A percentile compares a stretch with the other conserved stretches of the same genome.
These are phyloP conservation scores for Mylabris phalerata DNA, from an alignment of 1,140 invertebrate species.

Conservation along the genomic window DNA sequence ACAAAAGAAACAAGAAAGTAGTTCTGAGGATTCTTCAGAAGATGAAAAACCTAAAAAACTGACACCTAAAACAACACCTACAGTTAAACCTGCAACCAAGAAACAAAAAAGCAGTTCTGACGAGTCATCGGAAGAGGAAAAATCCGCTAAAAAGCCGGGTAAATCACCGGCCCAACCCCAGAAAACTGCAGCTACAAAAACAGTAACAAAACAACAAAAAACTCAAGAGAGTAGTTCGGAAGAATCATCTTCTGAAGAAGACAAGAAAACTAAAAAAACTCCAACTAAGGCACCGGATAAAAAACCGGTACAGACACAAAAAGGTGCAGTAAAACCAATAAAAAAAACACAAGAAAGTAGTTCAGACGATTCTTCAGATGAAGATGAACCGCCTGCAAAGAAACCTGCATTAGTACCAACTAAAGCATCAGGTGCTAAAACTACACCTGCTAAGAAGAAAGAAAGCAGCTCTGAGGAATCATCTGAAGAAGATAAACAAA, in stretches of 20 bases:
- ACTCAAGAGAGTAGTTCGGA: slow-evolving; percentile 24
- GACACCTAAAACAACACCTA: slow-evolving; percentile 5
- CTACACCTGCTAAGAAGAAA: slow-evolving; percentile 15
- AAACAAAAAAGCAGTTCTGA: slow-evolving; percentile 29
- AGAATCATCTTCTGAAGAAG: slow-evolving; percentile 26
- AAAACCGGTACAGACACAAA: slow-evolving; percentile 24
- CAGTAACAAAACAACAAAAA: neutral
- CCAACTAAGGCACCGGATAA: slow-evolving; percentile 20
- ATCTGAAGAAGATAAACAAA: slow-evolving; percentile 28
- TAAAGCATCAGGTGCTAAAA: slow-evolving; percentile 28
- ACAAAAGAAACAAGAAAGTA: slow-evolving; percentile 32
- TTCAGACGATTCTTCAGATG: slow-evolving; percentile 30
- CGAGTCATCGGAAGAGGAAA: slow-evolving; percentile 32
- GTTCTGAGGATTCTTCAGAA: slow-evolving; percentile 29
- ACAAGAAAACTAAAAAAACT: slow-evolving; percentile 16
- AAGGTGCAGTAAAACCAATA: slow-evolving; percentile 9
- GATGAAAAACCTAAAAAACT: slow-evolving; percentile 19
- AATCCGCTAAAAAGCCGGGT: slow-evolving; percentile 15
- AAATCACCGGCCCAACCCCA: neutral
- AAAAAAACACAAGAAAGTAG: slow-evolving; percentile 26
- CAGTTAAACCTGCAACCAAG: slow-evolving; percentile 18
- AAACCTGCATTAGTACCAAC: slow-evolving; percentile 9
- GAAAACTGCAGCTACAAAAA: neutral
- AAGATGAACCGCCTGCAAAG: slow-evolving; percentile 20
- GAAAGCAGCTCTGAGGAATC: slow-evolving; percentile 43